Base-by-base conservation (phyloP, 2,888 invertebrate species). In the Schrankia costaestrigalis region DNA sequence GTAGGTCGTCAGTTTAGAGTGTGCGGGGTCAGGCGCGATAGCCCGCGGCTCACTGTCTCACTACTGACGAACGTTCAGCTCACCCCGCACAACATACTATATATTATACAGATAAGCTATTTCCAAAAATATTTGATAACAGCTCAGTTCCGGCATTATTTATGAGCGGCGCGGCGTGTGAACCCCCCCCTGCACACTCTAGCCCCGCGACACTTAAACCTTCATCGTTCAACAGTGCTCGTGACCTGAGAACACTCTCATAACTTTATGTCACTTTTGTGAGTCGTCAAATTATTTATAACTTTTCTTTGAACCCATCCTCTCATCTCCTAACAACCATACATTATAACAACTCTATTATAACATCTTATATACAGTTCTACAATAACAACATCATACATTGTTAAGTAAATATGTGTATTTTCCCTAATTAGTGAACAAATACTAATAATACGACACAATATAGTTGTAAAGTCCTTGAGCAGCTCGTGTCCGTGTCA, bases 221-320 rank as follows among this genome's bases (percentile, higher is more conserved):
- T 62, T 71, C 74, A 63, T 81, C 46, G 37, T 43, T 42, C 49
- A 36, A 45, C 41, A 40, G 38, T 35, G 15, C 34, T 52, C 17
- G 6, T 17, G 17, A 17, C 7, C 17, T 5, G 3, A 17, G 3
- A 17, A 17, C 17, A 17, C 3, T 5, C 17, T 5, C 7, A 17
- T 17, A 5, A n/a, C 18, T 69, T 63, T 57, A 64, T 62, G 56
- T 51, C 52, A 44, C 42, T 69, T 69, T 69, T 63, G 66, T 66
- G 43, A 56, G 56, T 61, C 63, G 61, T 71, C 52, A 71, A 71
- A 60, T 59, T 26, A 73, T 74, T 71, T 71, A 74, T 73, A 56
- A 59, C 56, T 56, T 60, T 76, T 73, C 71, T 63, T 50, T 63
- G 71, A 71, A 75, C 33, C n/a, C n/a, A n/a, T n/a, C n/a, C n/a